Evolutionary conservation across 2,113 vertebrate genomes (phyloP), one percentile per base, ranked within the genome.

Genomic region (Asarcornis scutulata): DNA sequence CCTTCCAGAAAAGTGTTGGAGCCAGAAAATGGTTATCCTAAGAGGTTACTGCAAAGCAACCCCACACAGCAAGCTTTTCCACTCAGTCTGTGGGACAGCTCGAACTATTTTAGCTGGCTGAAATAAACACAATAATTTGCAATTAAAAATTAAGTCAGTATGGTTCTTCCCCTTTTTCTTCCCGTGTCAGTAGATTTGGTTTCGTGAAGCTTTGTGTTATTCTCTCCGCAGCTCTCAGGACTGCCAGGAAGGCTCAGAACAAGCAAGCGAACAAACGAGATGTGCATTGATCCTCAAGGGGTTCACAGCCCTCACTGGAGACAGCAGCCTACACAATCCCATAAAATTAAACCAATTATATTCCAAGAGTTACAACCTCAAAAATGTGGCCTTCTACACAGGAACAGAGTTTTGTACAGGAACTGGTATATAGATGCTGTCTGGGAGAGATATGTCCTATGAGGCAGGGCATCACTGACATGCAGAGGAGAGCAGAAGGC

Each of bases 371-470:
- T 71, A 50, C 11, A 13, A 15, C 31, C 5, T 25, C 42, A 48
- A 56, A 38, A 44, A 58, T 20, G 6, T 3, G 3, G 18, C 22
- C 36, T 87, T 69, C 22, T 32, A 53, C 3, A 3, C 13, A 21
- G 46, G 46, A 21, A 48, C 20, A 20, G 9, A 11, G 6, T 6
- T 9, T 66, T 17, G 12, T 21, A 50, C 5, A 60, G 27, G 18
- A 60, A 44, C 16, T 42, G 18, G 42, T n/a, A 44, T 18, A 5
- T 31, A 42, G 32, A 13, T 8, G 7, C 63, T 62, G 0, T 0
- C 2, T 29, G 36, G 36, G 29, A 74, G 17, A 86, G 18, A 34
- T 5, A 36, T 14, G 38, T 44, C 20, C 14, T 5, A 38, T 6
- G 15, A 11, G 14, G 34, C 71, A 73, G 22, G 78, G 11, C 38